Evolutionary conservation across 2,113 vertebrate genomes (phyloP).

Genomic region (Sialia sialis): DNA sequence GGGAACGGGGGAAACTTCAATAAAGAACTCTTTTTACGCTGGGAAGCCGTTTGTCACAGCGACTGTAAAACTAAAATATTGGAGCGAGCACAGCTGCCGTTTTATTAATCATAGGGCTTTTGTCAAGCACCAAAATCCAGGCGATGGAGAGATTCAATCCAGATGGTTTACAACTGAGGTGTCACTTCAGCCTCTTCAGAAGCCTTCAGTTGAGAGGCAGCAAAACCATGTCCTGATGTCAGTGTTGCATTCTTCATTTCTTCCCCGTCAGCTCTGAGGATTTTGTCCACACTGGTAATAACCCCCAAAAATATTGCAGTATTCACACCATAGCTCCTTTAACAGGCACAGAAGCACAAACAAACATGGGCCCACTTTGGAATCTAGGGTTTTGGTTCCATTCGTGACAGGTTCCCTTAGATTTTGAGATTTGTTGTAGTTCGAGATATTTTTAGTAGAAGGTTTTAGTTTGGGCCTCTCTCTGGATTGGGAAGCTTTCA

Average conservation of each 20-base stretch:
- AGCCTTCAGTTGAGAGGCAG: not conserved
- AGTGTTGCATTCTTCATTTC: not conserved
- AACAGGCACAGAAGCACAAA: not conserved
- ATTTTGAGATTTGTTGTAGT: not conserved
- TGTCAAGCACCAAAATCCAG: not conserved
- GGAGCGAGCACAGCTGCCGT: not conserved
- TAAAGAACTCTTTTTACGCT: not conserved
- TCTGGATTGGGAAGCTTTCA: not conserved
- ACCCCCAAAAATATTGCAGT: not conserved
- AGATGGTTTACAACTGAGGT: not conserved
- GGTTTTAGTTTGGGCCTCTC: not conserved
- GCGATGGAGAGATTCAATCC: not conserved
- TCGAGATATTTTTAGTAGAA: not conserved
- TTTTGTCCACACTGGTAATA: not conserved
- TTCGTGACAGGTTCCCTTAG: not conserved
- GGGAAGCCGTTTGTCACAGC: not conserved
- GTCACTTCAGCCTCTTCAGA: not conserved
- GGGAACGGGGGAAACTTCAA: not conserved
- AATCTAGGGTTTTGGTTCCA: not conserved
- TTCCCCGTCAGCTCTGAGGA: not conserved
- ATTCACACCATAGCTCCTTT: not conserved
- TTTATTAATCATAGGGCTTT: not conserved
- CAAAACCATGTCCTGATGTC: not conserved
- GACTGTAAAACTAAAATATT: not conserved
- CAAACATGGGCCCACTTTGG: not conserved